phyloP scores from a whole-genome alignment of 2,888 invertebrate species.

The Brachylomia viminalis region DNA sequence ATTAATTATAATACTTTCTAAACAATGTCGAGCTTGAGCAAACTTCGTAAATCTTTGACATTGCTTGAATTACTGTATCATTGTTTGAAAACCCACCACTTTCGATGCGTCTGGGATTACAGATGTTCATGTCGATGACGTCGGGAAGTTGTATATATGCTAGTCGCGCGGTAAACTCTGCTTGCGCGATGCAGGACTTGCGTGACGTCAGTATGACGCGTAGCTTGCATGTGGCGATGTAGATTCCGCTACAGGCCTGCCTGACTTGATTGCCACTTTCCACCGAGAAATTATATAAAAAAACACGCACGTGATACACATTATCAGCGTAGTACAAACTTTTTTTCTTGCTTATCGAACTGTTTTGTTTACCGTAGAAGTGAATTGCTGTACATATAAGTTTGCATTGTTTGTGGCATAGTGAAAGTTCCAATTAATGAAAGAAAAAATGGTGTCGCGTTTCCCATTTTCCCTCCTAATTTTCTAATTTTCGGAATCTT shows the following conservation, averaged over 20 bases:
- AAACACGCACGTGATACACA: background rate
- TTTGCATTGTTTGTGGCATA: conserved; percentile 10
- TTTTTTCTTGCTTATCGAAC: background rate
- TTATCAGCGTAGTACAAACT: background rate
- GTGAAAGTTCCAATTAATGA: background rate
- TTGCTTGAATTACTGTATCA: background rate
- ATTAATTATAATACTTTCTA: background rate
- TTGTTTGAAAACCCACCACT: background rate
- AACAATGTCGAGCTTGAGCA: background rate
- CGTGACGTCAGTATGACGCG: no score
- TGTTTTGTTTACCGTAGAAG: background rate
- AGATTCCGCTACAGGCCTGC: background rate
- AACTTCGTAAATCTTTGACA: background rate
- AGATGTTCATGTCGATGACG: background rate
- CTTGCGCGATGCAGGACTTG: no score
- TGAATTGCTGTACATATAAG: background rate
- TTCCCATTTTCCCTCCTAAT: background rate
- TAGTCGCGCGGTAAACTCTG: no score
- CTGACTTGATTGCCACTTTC: background rate
- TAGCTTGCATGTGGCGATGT: no score
- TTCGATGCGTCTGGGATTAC: background rate
- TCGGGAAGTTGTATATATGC: no score
- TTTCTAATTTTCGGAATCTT: background rate
- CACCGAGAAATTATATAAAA: background rate
- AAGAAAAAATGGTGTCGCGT: background rate